Evolutionary conservation across 2,888 invertebrate species (phyloP), one percentile per base, ranked within the genome.

Genomic region (Urechis unicinctus): DNA sequence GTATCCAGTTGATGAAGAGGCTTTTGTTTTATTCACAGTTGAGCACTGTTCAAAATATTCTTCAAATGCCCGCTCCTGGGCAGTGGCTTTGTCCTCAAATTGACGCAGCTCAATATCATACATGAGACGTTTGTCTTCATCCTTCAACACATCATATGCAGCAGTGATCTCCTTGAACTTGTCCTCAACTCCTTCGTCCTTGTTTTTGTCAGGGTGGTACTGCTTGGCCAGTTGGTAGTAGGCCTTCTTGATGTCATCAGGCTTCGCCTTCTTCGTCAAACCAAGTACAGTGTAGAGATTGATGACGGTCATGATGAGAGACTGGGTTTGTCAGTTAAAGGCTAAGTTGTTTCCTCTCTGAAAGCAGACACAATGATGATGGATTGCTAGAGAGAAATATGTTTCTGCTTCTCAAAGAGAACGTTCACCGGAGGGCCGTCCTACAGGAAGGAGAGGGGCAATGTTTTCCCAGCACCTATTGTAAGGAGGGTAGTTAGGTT

Each of bases 161-260:
- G 68, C 69, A 9, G 65, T 61, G 24, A 75, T 69, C 60, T 73
- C 69, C 58, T 75, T 74, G 58, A 75, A 75, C 49, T 66, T 70
- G 55, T 73, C 75, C 52, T 72, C 73, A 2, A 74, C 75, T 3
- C 66, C 68, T 13, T 61, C 52, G 1, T 61, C 66, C 25, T 66
- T 66, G 60, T 74, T 74, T 60, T 74, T 75, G 56, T 75, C 75
- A 1, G 75, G 75, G 53, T 75, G 75, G 61, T 62, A 73, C 53
- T 71, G 62, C 47, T 68, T 70, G 22, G 75, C 75, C 4, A 74
- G 61, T 9, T 53, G 55, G 28, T 69, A 58, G 61, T 71, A 75
- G 3, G 75, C 68, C 50, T 72, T 73, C 57, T 73, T 73, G 21
- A 75, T 61, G 28, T 75, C 72, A 51, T 72, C 68, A 44, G 70